Evolutionary conservation across 2,113 vertebrate genomes (phyloP).

Genomic region (Pelecanoides urinatrix): DNA sequence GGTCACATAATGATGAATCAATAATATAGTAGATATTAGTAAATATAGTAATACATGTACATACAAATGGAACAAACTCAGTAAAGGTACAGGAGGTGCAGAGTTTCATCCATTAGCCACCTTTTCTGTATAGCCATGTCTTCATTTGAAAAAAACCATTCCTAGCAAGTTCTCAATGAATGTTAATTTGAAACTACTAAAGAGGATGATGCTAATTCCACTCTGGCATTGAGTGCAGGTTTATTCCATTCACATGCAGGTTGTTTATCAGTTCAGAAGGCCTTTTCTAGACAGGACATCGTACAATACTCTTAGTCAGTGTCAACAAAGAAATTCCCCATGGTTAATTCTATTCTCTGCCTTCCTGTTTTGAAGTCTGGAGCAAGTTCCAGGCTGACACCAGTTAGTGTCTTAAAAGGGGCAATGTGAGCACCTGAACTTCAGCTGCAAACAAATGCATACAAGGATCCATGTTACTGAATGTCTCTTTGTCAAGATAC

Average conservation of each 20-base stretch:
- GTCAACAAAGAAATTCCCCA: background rate
- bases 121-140: background rate
- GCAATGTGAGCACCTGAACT: background rate
- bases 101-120: background rate
- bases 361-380: background rate
- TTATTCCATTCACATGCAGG: background rate
- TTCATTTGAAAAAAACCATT: background rate
- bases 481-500: background rate
- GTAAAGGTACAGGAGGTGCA: background rate
- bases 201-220: background rate
- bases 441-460: background rate
- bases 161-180: background rate
- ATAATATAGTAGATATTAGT: background rate
- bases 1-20: background rate
- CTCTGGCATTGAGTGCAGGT: background rate
- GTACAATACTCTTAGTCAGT: background rate
- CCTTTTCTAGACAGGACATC: background rate
- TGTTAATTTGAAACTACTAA: background rate
- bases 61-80: background rate
- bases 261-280: background rate
- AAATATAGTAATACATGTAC: background rate
- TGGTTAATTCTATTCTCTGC: background rate
- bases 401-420: background rate
- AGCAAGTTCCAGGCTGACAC: background rate
- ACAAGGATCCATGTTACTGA: background rate